Conservation (phyloP, 1,140 invertebrate species). For the Lineus longissimus region DNA sequence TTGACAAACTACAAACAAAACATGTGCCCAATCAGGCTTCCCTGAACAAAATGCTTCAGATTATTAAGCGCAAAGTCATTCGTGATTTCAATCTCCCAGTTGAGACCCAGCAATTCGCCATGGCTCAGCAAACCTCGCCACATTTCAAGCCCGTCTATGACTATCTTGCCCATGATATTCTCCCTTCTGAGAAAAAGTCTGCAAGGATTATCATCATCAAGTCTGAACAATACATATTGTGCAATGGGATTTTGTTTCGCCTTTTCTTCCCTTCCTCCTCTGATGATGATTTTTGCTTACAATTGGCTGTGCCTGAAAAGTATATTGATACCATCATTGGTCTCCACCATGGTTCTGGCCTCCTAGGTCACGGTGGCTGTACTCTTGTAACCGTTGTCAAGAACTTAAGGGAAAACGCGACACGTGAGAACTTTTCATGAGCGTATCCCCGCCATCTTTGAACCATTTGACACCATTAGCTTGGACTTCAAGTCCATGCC, state of each 20-base stretch:
- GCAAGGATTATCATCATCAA: neutral
- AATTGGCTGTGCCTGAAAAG: neutral
- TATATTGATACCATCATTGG: neutral
- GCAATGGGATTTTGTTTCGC: neutral
- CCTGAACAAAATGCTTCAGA: neutral
- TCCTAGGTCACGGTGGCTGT: neutral
- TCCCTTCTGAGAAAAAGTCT: neutral
- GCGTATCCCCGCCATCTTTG: neutral
- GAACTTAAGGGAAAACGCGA: neutral
- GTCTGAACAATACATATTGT: neutral
- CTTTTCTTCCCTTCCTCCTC: neutral
- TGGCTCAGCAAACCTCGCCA: neutral
- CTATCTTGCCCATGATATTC: neutral
- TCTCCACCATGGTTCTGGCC: neutral
- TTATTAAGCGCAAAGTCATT: neutral
- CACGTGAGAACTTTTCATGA: neutral
- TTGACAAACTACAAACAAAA: neutral
- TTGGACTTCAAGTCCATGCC: conserved; percentile 3
- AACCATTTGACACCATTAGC: neutral
- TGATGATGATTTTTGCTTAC: neutral
- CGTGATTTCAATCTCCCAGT: neutral
- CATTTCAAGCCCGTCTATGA: conserved; percentile 5
- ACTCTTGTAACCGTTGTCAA: neutral
- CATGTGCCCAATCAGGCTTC: neutral
- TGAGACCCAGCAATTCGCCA: neutral